Evolutionary conservation across 2,113 vertebrate genomes (phyloP), one percentile per base, ranked within the genome.

Genomic region (Brienomyrus brachyistius): DNA sequence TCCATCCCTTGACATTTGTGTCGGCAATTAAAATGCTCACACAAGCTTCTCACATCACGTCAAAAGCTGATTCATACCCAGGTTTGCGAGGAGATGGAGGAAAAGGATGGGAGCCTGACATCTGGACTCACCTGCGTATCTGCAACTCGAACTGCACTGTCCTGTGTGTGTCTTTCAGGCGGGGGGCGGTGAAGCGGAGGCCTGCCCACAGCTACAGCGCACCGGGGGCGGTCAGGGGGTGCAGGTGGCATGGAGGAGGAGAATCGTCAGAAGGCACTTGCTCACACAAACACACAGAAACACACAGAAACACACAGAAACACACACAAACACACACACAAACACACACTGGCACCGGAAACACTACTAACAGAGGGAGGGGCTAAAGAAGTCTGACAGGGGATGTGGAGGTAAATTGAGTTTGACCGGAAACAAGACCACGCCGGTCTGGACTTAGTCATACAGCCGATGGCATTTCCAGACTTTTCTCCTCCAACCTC

Each of bases 141-240:
- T 98, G 97, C 48, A 97, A 93, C 88, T 98, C 97, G 91, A 98
- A 98, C 93, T 98, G 97, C 89, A 98, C 95, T 0, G 94, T 96
- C 91, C 95, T 95, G 93, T 96, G 95, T 0, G 95, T 94, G 93
- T 97, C 97, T 87, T 93, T 95, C 66, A 98, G 94, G 13, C 96
- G 95, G 3, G 97, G 97, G 86, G 97, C 95, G 0, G 97, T 97
- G 92, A 98, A 98, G 27, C 97, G 96, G 66, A 98, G 95, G 19
- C 97, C 97, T 0, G 97, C 96, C 95, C 95, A 97, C 66, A 98
- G 89, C 97, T 98, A 94, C 47, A 86, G 48, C 0, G 35, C 70
- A 74, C 31, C 70, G 5, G 31, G 15, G 31, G 74, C 2, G 35
- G 70, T 77, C 74, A 19, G 74, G 74, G 19, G 35, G 74, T 43